These are phyloP conservation scores for Lucifuga dentata DNA, from an alignment of 2,113 vertebrate species.

Conservation along the genomic window DNA sequence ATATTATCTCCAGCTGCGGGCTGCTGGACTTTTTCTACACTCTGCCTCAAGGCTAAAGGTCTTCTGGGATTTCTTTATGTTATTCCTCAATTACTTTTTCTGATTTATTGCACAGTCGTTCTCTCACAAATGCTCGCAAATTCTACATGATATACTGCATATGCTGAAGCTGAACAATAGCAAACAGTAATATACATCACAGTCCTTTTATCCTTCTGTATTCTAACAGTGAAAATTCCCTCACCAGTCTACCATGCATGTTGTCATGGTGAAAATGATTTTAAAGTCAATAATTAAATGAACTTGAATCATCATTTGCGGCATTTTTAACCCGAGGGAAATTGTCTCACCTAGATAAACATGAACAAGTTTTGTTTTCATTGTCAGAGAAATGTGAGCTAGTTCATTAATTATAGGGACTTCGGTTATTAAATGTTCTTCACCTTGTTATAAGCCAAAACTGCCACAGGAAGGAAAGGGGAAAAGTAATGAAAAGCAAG, in stretches of 20 bases:
- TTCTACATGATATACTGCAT: slow-evolving; percentile 24
- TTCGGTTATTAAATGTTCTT: slow-evolving; percentile 33
- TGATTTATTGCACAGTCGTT: slow-evolving; percentile 51
- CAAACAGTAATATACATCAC: slow-evolving; percentile 37
- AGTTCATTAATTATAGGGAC: slow-evolving; percentile 30
- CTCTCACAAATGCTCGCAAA: slow-evolving; percentile 46
- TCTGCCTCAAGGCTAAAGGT: slow-evolving; percentile 44
- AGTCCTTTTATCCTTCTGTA: slow-evolving; percentile 22
- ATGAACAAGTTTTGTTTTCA: slow-evolving; percentile 40
- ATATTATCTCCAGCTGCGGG: slow-evolving; percentile 76
- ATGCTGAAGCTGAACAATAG: slow-evolving; percentile 35
- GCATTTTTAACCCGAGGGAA: slow-evolving; percentile 48
- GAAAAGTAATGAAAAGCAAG: slow-evolving; percentile 26
- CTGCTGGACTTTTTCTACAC: slow-evolving; percentile 45
- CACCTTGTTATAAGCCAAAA: slow-evolving; percentile 30
- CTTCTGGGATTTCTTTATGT: slow-evolving; percentile 53
- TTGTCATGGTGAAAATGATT: slow-evolving; percentile 39
- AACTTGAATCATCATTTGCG: slow-evolving; percentile 36
- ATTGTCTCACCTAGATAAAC: slow-evolving; percentile 26
- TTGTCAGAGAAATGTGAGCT: slow-evolving; percentile 36
- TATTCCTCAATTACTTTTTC: slow-evolving; percentile 52
- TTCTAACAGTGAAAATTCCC: slow-evolving; percentile 1
- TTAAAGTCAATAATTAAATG: slow-evolving; percentile 54
- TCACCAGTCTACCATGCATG: background rate
- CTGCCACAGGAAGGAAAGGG: slow-evolving; percentile 8